Evolutionary conservation across 2,113 vertebrate species (phyloP).

Genomic region (Vanacampus margaritifer): DNA sequence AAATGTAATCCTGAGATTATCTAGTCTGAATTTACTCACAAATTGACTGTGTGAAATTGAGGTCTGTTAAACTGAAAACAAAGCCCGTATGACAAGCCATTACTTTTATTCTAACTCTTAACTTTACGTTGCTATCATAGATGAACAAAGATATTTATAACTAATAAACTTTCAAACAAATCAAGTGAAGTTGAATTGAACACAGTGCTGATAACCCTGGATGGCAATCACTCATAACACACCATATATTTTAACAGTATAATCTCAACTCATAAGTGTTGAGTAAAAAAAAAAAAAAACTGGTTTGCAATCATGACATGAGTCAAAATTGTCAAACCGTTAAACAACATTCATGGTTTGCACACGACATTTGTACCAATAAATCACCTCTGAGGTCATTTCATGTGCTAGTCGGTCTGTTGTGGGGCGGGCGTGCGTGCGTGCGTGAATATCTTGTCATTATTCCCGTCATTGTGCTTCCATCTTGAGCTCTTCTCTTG

Average conservation of each 20-base stretch:
- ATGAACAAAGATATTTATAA: no score
- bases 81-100: no score
- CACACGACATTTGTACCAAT: background rate
- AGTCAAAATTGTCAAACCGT: background rate
- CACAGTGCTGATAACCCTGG: background rate
- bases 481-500: slow-evolving; percentile 4
- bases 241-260: no score
- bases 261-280: no score
- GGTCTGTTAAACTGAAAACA: no score
- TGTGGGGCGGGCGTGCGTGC: background rate
- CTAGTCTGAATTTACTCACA: background rate
- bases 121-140: no score
- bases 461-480: background rate
- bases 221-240: background rate
- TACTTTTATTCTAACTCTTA: no score
- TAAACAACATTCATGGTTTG: background rate
- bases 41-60: background rate
- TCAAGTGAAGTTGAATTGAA: background rate
- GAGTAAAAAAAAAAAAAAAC: no score
- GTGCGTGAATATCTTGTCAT: background rate
- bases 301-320: background rate
- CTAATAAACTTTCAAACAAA: background rate
- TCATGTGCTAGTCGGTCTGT: background rate
- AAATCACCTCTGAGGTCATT: background rate
- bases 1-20: background rate